Base-by-base conservation (phyloP, 1,140 invertebrate species). In the Philaenus spumarius region DNA sequence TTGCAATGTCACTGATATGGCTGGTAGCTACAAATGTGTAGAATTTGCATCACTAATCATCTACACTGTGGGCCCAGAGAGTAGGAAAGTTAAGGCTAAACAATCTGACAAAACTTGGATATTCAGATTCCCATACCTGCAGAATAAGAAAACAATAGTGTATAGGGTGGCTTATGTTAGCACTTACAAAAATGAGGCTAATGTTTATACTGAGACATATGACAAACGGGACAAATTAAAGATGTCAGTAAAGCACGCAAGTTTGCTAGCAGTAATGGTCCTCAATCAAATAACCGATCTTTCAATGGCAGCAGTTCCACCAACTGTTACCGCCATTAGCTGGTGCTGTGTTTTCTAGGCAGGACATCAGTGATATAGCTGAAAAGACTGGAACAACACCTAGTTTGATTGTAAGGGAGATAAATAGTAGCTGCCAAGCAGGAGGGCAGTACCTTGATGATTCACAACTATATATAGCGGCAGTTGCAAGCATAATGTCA, bases 81-180 rank as follows among this genome's bases (percentile, higher is more conserved):
- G 46, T 17, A 48, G 46, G 20, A 24, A 48, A 26, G 46, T 48
- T 6, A 48, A 26, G 46, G 19, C 51, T 9, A 54, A 37, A n/a
- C 17, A 22, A 40, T n/a, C n/a, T 22, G 30, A 42, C 39, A 42
- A 42, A 14, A 19, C 19, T 3, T 42, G 39, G 39, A 19, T 42
- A 19, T 42, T 42, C 14, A 42, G 19, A 19, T 42, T 42, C 19
- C 39, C 39, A n/a, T 42, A 42, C 12, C 2, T 2, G 5, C 4
- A 5, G 2, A 19, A 3, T 42, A 42, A 19, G 19, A 15, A 15
- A 5, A 3, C 2, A 4, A 42, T 42, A 42, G 5, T 4, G 2
- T 30, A 30, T 30, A 30, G 9, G 26, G 14, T 14, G 5, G 39
- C 39, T 5, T 42, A 14, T 19, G 39, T 42, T 42, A 19, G 3